phyloP scores from a whole-genome alignment of 2,888 invertebrate species.

The Epistrophella euchroma region DNA sequence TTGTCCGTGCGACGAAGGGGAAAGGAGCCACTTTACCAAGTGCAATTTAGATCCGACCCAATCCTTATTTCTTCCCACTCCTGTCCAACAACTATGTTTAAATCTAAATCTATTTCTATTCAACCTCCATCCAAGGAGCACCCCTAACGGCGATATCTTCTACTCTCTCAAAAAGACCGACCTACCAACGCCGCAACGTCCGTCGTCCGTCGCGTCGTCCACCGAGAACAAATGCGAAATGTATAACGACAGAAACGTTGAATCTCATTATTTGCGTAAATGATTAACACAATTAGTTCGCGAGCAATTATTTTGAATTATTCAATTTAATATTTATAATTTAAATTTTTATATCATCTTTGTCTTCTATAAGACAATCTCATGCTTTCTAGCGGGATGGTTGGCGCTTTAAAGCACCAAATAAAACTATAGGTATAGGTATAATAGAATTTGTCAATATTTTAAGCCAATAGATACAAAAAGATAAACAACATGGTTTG shows the following conservation, averaged over 20 bases:
- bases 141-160: conserved; percentile 21
- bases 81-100: not conserved
- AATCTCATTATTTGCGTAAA: conserved; percentile 77
- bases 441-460: conserved; percentile 50
- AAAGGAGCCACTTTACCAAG: conserved; percentile 23
- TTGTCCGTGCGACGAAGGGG: not conserved
- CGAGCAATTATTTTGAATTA: conserved; percentile 83
- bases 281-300: conserved; percentile 77
- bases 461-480: conserved; percentile 28
- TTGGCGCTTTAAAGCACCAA: not conserved
- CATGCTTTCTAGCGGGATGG: not conserved
- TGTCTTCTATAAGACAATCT: conserved; percentile 47
- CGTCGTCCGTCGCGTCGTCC: no score
- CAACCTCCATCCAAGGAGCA: conserved; percentile 37
- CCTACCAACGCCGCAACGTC: not conserved
- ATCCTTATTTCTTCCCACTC: not conserved
- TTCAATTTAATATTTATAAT: conserved; percentile 83
- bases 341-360: conserved; percentile 77
- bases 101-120: not conserved
- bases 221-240: not conserved
- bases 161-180: not conserved
- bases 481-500: conserved; percentile 26
- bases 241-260: conserved; percentile 48
- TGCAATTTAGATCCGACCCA: conserved; percentile 35
- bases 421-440: no score